phyloP scores from a whole-genome alignment of 2,113 vertebrate genomes.

The Sebastes fasciatus region DNA sequence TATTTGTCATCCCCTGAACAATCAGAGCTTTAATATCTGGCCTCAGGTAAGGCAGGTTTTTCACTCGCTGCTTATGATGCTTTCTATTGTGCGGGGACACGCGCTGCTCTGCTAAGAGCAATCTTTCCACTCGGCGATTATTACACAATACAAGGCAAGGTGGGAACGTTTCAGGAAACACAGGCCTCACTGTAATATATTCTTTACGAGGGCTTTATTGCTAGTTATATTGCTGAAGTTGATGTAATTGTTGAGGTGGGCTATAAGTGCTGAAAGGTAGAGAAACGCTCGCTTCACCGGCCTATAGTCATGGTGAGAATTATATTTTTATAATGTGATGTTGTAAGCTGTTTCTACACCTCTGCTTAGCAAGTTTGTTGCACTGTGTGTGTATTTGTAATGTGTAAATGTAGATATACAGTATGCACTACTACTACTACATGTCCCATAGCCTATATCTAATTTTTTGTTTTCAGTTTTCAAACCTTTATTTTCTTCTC shows the following conservation, averaged over 20 bases:
- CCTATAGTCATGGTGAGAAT: conserved; percentile 10
- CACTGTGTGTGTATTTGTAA: neutral
- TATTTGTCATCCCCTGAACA: conserved; percentile 7
- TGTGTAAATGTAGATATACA: neutral
- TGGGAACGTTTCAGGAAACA: conserved; percentile 13
- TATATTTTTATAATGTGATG: neutral
- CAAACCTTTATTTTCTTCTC: neutral
- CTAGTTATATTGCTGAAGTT: conserved; percentile 10
- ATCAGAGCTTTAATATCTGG: conserved; percentile 11
- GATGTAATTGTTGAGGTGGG: conserved; percentile 19
- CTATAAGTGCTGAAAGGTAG: conserved; percentile 16
- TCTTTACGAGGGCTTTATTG: conserved; percentile 40
- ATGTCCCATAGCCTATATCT: neutral
- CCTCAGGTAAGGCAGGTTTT: conserved; percentile 27
- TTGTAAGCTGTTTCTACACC: neutral
- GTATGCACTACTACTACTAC: neutral
- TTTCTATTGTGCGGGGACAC: neutral
- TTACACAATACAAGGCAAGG: neutral
- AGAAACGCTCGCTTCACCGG: neutral
- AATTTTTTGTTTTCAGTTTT: neutral
- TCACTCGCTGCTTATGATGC: conserved; percentile 22
- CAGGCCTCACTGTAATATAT: conserved; percentile 7
- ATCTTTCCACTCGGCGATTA: conserved; percentile 21
- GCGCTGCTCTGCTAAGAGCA: conserved; percentile 10
- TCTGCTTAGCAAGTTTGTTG: neutral